phyloP scores from a whole-genome alignment of 1,140 invertebrate genomes.

The Tachypleus tridentatus region DNA sequence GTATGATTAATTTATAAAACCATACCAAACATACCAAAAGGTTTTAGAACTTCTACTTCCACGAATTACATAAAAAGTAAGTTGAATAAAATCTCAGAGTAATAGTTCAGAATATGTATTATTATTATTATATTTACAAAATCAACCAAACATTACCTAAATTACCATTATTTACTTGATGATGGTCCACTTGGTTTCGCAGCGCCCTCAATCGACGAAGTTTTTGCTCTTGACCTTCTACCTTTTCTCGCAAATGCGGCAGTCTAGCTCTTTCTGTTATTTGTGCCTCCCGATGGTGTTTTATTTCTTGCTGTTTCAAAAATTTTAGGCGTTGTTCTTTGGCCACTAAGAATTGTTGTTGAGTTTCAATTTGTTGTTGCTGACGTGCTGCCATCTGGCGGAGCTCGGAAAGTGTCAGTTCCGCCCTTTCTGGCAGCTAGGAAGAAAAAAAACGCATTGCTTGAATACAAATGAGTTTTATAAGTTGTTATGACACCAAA shows the following conservation, averaged over 20 bases:
- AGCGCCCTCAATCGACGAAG: conserved; percentile 74
- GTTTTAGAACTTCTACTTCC: no score
- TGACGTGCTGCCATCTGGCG: conserved; percentile 83
- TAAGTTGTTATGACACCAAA: no score
- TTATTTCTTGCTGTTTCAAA: conserved; percentile 80
- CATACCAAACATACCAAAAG: no score
- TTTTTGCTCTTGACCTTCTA: conserved; percentile 88
- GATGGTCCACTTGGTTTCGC: conserved; percentile 80
- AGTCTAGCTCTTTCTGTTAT: conserved; percentile 62
- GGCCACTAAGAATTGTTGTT: conserved; percentile 76
- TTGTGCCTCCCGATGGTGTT: conserved; percentile 65
- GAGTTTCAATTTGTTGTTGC: conserved; percentile 89
- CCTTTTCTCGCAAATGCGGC: conserved; percentile 69
- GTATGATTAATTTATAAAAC: no score
- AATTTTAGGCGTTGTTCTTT: conserved; percentile 86
- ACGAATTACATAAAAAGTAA: no score
- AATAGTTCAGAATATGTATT: no score
- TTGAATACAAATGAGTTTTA: no score
- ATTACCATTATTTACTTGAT: conserved; percentile 75
- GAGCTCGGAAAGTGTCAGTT: conserved; percentile 42
- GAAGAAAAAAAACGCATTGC: conserved; percentile 29
- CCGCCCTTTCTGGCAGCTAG: conserved; percentile 59
- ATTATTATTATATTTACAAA: no score
- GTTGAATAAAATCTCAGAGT: no score
- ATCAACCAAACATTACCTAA: conserved; percentile 52